Evolutionary conservation across 1,140 invertebrate genomes (phyloP).

Genomic region (Tetramorium alpestre): DNA sequence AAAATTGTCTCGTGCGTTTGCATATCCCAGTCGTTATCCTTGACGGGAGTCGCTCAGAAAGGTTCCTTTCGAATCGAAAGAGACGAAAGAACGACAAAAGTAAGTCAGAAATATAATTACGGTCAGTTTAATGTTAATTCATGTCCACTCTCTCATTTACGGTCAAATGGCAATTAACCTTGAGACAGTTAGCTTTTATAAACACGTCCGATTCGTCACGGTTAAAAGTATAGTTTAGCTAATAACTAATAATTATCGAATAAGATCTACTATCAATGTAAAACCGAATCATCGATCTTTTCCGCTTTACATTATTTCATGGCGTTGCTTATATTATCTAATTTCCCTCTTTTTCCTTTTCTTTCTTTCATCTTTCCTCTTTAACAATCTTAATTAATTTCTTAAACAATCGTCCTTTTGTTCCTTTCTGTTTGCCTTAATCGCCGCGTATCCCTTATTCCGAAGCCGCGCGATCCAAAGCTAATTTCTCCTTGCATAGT

Average conservation of each 20-base stretch:
- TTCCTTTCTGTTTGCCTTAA: not conserved
- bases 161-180: not conserved
- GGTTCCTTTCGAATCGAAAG: slow-evolving; percentile 50
- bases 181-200: not conserved
- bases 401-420: not conserved
- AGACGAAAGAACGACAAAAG: slow-evolving; percentile 12
- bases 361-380: not conserved
- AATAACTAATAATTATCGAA: not conserved
- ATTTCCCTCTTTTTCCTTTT: not conserved
- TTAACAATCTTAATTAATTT: not conserved
- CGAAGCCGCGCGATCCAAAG: not conserved
- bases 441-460: not conserved
- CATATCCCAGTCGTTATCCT: slow-evolving; percentile 45
- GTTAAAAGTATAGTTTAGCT: slow-evolving; percentile 9
- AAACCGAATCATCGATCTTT: not conserved
- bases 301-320: not conserved
- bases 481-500: not conserved
- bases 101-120: not conserved
- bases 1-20: slow-evolving; percentile 35
- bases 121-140: not conserved
- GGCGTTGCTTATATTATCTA: not conserved
- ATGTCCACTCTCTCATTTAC: not conserved
- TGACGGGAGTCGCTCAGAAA: slow-evolving; percentile 20
- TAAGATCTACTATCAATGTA: not conserved
- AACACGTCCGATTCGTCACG: not conserved